Percentiles rank a stretch among this genome's conserved stretches.
These are phyloP conservation scores for Cataglyphis rosenhaueri DNA, from an alignment of 2,888 invertebrate species.

Conservation along the genomic window DNA sequence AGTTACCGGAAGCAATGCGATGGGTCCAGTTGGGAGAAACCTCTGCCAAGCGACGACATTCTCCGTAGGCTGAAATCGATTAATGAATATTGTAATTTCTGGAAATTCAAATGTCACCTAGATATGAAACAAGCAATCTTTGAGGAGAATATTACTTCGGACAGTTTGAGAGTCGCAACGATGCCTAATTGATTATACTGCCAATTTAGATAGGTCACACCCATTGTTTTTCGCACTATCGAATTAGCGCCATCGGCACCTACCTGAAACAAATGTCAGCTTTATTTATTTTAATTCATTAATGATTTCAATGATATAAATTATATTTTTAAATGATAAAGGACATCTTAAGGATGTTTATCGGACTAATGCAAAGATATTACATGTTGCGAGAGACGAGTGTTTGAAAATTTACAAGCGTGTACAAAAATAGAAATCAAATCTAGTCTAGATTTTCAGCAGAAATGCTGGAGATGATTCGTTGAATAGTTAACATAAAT, in stretches of 20 bases:
- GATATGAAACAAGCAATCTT: conserved; percentile 1
- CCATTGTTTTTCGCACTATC: conserved; percentile 93
- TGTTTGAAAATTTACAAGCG: conserved; percentile 66
- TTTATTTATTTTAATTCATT: conserved; percentile 14
- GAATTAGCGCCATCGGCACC: conserved; percentile 98
- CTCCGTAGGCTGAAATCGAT: conserved; percentile 87
- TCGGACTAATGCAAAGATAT: conserved; percentile 17
- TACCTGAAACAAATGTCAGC: conserved; percentile 87
- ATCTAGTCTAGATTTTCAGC: conserved; percentile 73
- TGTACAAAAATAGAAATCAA: conserved; percentile 81
- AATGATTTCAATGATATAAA: not conserved
- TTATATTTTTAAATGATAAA: conserved; percentile 1
- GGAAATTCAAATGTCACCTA: not conserved
- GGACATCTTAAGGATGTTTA: not conserved
- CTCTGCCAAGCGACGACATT: conserved; percentile 98
- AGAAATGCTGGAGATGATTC: conserved; percentile 36
- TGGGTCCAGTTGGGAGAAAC: conserved; percentile 96
- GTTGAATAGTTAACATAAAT: conserved; percentile 20
- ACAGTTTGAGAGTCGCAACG: conserved; percentile 95
- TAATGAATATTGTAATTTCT: conserved; percentile 1
- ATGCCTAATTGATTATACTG: conserved; percentile 96
- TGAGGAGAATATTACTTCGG: conserved; percentile 88
- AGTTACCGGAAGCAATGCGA: conserved; percentile 94
- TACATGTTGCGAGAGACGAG: conserved; percentile 58
- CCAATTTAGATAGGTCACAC: conserved; percentile 92